phyloP scores from a whole-genome alignment of 2,888 invertebrate genomes.

The Polylopha cassiicola region DNA sequence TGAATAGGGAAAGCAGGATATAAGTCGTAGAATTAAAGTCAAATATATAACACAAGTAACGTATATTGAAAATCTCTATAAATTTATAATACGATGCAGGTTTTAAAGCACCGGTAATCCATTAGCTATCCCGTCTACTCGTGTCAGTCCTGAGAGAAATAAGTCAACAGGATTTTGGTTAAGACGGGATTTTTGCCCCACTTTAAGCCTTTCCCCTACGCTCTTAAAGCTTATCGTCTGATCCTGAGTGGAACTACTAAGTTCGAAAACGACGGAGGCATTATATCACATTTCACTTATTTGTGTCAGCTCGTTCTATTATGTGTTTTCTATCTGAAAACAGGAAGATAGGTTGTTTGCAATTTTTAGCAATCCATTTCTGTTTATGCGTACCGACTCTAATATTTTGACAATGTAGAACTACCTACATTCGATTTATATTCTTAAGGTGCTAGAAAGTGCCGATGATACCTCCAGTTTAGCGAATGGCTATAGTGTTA shows the following conservation, averaged over 20 bases:
- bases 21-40: too few species aligned
- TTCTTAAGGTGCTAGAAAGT: slow-evolving; percentile 53
- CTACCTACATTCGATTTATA: slow-evolving; percentile 49
- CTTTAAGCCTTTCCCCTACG: slow-evolving; percentile 10
- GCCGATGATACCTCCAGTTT: slow-evolving; percentile 58
- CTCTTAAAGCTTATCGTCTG: slow-evolving; percentile 12
- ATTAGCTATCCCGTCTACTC: slow-evolving; percentile 11
- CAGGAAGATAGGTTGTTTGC: too few species aligned
- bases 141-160: slow-evolving; percentile 5
- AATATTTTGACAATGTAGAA: slow-evolving; percentile 19
- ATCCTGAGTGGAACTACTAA: too few species aligned
- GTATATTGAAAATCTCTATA: background rate
- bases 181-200: slow-evolving; percentile 9
- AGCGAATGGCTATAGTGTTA: slow-evolving; percentile 55
- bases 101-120: slow-evolving; percentile 8
- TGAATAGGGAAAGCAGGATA: too few species aligned
- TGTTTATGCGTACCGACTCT: slow-evolving; percentile 1
- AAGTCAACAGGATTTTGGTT: slow-evolving; percentile 13
- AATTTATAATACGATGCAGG: slow-evolving; percentile 2
- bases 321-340: too few species aligned
- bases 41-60: too few species aligned
- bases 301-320: too few species aligned
- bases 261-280: too few species aligned
- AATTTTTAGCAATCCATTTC: too few species aligned
- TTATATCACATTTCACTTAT: too few species aligned